These are phyloP conservation scores for Psittacula cyanocephala DNA, from an alignment of 2,113 vertebrate species.

Conservation along the genomic window DNA sequence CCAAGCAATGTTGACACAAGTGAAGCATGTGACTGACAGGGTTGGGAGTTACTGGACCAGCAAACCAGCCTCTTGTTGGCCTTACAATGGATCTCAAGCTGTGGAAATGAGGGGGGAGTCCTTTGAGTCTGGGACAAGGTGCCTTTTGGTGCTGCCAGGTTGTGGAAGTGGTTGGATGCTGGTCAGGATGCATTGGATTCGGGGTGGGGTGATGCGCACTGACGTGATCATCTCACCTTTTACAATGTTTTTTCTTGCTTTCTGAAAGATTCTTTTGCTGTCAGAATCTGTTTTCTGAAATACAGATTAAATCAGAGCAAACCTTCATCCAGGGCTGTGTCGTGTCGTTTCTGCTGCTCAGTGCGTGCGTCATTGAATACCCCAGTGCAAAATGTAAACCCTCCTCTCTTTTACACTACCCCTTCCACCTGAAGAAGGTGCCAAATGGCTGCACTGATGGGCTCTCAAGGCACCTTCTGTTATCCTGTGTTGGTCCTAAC, in stretches of 20 bases:
- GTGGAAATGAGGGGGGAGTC: neutral
- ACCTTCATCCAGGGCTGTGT: rapidly evolving
- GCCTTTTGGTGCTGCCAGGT: neutral
- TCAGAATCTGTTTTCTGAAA: neutral
- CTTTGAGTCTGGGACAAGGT: neutral
- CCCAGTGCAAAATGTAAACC: neutral
- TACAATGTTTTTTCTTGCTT: neutral
- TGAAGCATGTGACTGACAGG: neutral
- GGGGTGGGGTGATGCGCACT: neutral
- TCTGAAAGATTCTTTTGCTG: neutral
- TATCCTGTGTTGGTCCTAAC: neutral
- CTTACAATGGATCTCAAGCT: neutral
- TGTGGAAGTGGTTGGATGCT: neutral
- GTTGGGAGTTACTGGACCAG: neutral
- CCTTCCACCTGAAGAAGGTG: neutral
- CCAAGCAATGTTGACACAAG: neutral
- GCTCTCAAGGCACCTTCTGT: neutral
- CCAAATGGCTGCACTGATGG: neutral
- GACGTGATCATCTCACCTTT: neutral
- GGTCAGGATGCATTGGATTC: rapidly evolving
- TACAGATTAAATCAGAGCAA: neutral
- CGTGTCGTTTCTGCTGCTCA: neutral
- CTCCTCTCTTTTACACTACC: neutral
- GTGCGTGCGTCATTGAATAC: rapidly evolving
- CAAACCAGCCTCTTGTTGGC: neutral